These are phyloP conservation scores for Hymenochirus boettgeri DNA, from an alignment of 2,113 vertebrate genomes.

Conservation along the genomic window DNA sequence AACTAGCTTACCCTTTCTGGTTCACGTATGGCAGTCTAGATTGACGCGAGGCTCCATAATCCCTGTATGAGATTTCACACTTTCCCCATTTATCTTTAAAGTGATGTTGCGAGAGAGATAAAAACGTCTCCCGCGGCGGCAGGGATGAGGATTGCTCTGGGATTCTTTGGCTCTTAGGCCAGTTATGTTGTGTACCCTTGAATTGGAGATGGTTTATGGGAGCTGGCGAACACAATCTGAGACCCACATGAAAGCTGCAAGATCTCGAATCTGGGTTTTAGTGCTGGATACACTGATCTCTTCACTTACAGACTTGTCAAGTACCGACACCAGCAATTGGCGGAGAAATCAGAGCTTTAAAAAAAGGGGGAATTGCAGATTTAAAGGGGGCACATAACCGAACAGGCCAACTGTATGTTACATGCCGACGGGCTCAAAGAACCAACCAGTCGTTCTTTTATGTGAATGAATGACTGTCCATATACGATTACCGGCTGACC, in stretches of 20 bases:
- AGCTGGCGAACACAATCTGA: conserved; percentile 15
- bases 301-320: conserved; percentile 22
- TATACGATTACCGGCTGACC: too few relatives aligned
- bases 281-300: conserved; percentile 43
- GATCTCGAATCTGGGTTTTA: conserved; percentile 46
- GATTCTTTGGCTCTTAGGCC: conserved; percentile 51
- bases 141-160: conserved; percentile 18
- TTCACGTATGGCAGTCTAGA: too few relatives aligned
- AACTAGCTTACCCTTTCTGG: too few relatives aligned
- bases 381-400: too few relatives aligned
- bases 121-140: conserved; percentile 54
- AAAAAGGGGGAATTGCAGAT: too few relatives aligned
- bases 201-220: conserved; percentile 51
- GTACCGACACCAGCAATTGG: conserved; percentile 4
- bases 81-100: conserved; percentile 61
- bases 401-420: too few relatives aligned
- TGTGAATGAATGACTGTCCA: too few relatives aligned
- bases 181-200: conserved; percentile 60
- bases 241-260: conserved; percentile 48
- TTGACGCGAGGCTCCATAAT: too few relatives aligned
- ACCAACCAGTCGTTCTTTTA: too few relatives aligned
- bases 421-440: too few relatives aligned
- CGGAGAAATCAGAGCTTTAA: too few relatives aligned
- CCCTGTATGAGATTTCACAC: conserved; percentile 49
- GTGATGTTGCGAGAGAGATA: conserved; percentile 56